Percentiles rank a stretch among this genome's conserved stretches.
phyloP scores from a whole-genome alignment of 2,888 invertebrate species.

The Hofmannophila pseudospretella region DNA sequence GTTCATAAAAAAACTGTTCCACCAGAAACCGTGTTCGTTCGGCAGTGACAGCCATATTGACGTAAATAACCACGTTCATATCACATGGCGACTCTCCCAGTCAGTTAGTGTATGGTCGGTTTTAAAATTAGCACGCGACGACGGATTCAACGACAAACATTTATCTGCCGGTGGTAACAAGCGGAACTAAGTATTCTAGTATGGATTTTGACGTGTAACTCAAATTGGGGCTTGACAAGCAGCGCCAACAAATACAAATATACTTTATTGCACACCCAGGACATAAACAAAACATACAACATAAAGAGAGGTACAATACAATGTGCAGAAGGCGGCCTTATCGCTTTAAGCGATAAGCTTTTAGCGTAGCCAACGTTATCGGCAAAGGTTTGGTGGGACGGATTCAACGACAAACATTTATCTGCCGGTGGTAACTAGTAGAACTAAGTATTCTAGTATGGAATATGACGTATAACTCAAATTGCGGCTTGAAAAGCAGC shows the following conservation, averaged over 20 bases:
- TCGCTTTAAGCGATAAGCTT: too few relatives aligned
- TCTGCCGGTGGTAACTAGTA: not conserved
- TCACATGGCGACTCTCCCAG: slow-evolving; percentile 43
- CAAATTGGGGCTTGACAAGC: not conserved
- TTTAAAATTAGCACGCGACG: slow-evolving; percentile 50
- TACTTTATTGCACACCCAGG: too few relatives aligned
- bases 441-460: not conserved
- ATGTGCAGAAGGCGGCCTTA: too few relatives aligned
- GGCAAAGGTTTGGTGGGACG: too few relatives aligned
- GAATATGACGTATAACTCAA: slow-evolving; percentile 15
- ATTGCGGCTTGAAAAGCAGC: not conserved
- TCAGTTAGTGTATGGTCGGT: slow-evolving; percentile 47
- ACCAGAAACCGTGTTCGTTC: not conserved
- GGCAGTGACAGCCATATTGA: slow-evolving; percentile 29
- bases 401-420: not conserved
- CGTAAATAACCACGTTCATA: slow-evolving; percentile 50
- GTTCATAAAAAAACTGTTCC: not conserved
- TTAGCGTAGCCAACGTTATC: too few relatives aligned
- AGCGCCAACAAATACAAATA: too few relatives aligned
- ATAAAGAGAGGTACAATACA: too few relatives aligned
- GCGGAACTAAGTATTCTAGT: not conserved
- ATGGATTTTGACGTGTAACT: slow-evolving; percentile 15
- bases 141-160: not conserved
- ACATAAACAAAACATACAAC: too few relatives aligned
- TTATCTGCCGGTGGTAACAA: not conserved